Evolutionary conservation across 2,797 vertebrate genomes (phyloP).

Genomic region (Clamator glandarius): DNA sequence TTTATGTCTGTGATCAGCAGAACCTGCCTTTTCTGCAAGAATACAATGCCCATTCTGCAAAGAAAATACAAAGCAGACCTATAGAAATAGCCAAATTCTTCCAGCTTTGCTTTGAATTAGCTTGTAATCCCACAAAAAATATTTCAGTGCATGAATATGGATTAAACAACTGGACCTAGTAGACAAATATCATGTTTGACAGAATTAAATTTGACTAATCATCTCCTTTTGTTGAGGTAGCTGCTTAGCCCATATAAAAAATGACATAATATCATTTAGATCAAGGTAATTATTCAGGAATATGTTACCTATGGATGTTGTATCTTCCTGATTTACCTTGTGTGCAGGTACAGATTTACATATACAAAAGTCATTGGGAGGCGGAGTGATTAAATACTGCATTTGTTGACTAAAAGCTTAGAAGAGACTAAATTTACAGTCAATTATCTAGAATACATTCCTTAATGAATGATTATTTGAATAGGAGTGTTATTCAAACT

Average conservation of each 20-base stretch:
- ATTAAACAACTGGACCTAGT: neutral
- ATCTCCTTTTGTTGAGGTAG: neutral
- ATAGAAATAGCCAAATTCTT: neutral
- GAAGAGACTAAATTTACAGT: neutral
- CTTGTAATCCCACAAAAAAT: neutral
- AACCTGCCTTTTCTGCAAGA: neutral
- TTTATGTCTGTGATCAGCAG: neutral
- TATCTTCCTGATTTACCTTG: neutral
- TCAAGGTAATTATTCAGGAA: neutral
- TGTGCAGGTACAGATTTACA: neutral
- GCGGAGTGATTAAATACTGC: neutral
- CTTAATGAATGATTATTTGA: neutral
- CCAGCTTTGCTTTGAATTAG: neutral
- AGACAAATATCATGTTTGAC: neutral
- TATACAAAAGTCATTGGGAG: neutral
- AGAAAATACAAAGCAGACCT: neutral
- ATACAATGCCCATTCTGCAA: neutral
- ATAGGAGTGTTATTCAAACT: neutral
- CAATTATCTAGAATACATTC: neutral
- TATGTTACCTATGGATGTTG: neutral
- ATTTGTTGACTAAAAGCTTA: neutral
- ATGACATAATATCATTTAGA: neutral
- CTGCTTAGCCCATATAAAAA: neutral
- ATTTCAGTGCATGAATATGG: neutral
- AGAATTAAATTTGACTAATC: neutral